Evolutionary conservation across 2,113 vertebrate genomes (phyloP).

Genomic region (Scophthalmus maximus): DNA sequence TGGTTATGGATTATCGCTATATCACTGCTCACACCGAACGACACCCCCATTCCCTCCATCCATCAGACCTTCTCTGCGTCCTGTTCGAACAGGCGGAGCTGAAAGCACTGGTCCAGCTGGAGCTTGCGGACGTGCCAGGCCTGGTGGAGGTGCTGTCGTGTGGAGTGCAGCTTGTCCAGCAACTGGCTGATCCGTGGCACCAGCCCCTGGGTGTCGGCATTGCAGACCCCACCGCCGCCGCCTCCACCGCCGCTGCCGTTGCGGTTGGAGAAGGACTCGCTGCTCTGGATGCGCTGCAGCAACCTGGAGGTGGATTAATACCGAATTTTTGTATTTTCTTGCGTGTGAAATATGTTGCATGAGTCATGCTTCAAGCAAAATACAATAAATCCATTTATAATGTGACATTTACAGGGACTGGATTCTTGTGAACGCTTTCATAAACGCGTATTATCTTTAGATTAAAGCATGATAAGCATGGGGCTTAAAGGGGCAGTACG

Average conservation of each 20-base stretch:
- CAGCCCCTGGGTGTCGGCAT: constrained; percentile 94
- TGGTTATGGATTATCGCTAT: constrained; percentile 56
- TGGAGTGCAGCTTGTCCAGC: constrained; percentile 96
- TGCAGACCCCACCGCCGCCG: constrained; percentile 80
- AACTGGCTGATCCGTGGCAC: constrained; percentile 93
- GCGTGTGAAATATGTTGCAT: neutral
- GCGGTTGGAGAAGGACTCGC: constrained; percentile 90
- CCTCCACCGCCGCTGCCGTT: constrained; percentile 76
- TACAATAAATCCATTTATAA: neutral
- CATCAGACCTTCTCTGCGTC: constrained; percentile 95
- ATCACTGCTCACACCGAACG: constrained; percentile 23
- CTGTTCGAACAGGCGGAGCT: constrained; percentile 97
- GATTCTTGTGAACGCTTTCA: neutral
- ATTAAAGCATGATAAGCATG: neutral
- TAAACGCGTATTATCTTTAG: neutral
- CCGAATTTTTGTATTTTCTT: neutral
- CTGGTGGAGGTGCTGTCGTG: constrained; percentile 97
- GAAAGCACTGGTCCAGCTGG: constrained; percentile 99
- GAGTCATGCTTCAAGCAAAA: neutral
- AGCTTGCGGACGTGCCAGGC: constrained; percentile 97
- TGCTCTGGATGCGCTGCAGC: constrained; percentile 96
- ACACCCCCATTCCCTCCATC: neutral
- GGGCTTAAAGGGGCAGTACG: too few species aligned
- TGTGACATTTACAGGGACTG: neutral
- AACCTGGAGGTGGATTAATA: constrained; percentile 77